Percentiles rank a stretch among this genome's conserved stretches.
phyloP scores from a whole-genome alignment of 1,140 invertebrate genomes.

The Hyposmocoma kahamanoa region DNA sequence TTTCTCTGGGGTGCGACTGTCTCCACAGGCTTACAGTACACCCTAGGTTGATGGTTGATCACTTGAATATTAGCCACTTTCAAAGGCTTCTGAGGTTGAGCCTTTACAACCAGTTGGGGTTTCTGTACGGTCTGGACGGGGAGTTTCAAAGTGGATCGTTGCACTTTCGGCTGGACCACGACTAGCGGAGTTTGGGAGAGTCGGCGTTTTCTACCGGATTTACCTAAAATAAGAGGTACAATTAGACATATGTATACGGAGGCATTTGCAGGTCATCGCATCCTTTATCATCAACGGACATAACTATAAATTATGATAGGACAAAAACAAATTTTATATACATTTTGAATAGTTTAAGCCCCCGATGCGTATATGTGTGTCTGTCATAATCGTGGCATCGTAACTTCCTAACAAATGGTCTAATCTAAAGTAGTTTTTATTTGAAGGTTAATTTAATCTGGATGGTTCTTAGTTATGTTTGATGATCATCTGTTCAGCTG shows the following conservation, averaged over 20 bases:
- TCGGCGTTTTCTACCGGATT: slow-evolving; percentile 54
- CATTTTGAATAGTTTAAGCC: too few species aligned
- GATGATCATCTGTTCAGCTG: too few species aligned
- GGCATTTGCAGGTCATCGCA: neutral
- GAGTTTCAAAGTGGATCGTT: slow-evolving; percentile 49
- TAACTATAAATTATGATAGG: neutral
- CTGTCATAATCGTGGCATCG: too few species aligned
- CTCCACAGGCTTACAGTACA: slow-evolving; percentile 59
- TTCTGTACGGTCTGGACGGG: slow-evolving; percentile 35
- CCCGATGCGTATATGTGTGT: too few species aligned
- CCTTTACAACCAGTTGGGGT: slow-evolving; percentile 59
- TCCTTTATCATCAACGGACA: neutral
- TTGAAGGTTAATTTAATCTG: too few species aligned
- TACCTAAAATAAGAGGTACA: slow-evolving; percentile 25
- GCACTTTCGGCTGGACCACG: slow-evolving; percentile 60
- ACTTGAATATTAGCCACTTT: slow-evolving; percentile 63
- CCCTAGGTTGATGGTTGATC: slow-evolving; percentile 53
- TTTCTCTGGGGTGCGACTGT: slow-evolving; percentile 62
- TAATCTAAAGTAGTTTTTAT: too few species aligned
- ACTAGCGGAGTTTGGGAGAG: slow-evolving; percentile 50
- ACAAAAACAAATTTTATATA: neutral
- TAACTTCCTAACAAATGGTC: too few species aligned
- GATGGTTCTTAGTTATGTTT: too few species aligned
- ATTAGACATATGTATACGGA: neutral
- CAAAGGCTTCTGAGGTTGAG: slow-evolving; percentile 56